These are phyloP conservation scores for Dryobota labecula DNA, from an alignment of 2,888 invertebrate species.

Conservation along the genomic window DNA sequence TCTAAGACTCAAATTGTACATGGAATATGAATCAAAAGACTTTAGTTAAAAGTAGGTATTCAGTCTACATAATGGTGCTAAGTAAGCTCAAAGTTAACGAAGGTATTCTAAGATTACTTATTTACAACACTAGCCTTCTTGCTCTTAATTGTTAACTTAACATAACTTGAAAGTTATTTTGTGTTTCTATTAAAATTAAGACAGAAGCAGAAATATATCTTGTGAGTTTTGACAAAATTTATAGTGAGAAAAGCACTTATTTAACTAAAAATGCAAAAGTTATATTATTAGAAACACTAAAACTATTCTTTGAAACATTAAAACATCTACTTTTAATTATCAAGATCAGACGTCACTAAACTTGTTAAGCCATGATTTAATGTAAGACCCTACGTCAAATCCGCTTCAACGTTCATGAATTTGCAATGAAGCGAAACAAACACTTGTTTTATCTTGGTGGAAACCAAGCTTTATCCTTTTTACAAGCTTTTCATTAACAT, in stretches of 20 bases:
- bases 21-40: slow-evolving; percentile 19
- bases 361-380: not conserved
- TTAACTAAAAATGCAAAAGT: not conserved
- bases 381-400: not conserved
- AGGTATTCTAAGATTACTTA: slow-evolving; percentile 25
- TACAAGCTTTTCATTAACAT: not conserved
- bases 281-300: not conserved
- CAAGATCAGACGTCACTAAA: not conserved
- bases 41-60: slow-evolving; percentile 12
- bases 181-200: slow-evolving; percentile 30
- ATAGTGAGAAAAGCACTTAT: not conserved
- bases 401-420: not conserved
- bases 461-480: not conserved
- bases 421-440: not conserved
- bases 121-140: slow-evolving; percentile 13
- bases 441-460: not conserved
- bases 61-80: not conserved
- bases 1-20: slow-evolving; percentile 2
- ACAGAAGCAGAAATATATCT: slow-evolving; percentile 1
- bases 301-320: not conserved
- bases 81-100: slow-evolving; percentile 10
- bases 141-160: slow-evolving; percentile 12
- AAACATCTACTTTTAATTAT: not conserved
- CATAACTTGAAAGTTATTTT: slow-evolving; percentile 37
- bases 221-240: not conserved